A percentile compares a stretch with the other conserved stretches of the same genome.
Conservation (phyloP, 2,888 invertebrate genomes). For the Lissocephala sabroskyi region DNA sequence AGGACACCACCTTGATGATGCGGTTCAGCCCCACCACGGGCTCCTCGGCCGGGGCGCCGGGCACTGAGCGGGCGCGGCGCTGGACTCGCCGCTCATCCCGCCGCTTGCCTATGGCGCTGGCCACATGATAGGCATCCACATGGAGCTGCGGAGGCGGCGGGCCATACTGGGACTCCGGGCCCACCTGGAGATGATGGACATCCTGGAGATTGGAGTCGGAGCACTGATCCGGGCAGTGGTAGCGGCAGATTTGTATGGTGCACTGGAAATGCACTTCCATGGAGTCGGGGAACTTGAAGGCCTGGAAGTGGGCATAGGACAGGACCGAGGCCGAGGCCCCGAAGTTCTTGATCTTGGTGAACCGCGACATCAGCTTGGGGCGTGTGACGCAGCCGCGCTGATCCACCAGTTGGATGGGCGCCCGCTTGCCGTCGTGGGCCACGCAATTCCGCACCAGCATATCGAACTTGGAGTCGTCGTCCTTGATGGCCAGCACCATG, state of each 20-base stretch:
- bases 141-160: constrained; percentile 79
- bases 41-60: constrained; percentile 72
- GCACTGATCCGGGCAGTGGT: constrained; percentile 94
- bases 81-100: constrained; percentile 81
- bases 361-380: constrained; percentile 93
- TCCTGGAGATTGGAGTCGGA: constrained; percentile 79
- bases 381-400: constrained; percentile 93
- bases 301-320: constrained; percentile 94
- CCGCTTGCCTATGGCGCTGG: constrained; percentile 77
- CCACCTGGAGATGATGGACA: constrained; percentile 74
- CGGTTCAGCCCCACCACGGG: constrained; percentile 90
- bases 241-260: constrained; percentile 94
- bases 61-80: constrained; percentile 77
- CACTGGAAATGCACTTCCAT: constrained; percentile 98
- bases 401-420: constrained; percentile 93
- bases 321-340: constrained; percentile 93
- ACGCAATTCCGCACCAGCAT: constrained; percentile 96
- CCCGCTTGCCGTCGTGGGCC: constrained; percentile 94
- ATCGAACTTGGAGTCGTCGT: constrained; percentile 95
- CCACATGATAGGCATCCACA: constrained; percentile 76
- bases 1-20: constrained; percentile 91
- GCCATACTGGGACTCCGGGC: constrained; percentile 79
- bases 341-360: constrained; percentile 96
- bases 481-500: constrained; percentile 95
- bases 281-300: constrained; percentile 95